These are phyloP conservation scores for Mesembrinibis cayennensis DNA, from an alignment of 2,113 vertebrate genomes.

Conservation along the genomic window DNA sequence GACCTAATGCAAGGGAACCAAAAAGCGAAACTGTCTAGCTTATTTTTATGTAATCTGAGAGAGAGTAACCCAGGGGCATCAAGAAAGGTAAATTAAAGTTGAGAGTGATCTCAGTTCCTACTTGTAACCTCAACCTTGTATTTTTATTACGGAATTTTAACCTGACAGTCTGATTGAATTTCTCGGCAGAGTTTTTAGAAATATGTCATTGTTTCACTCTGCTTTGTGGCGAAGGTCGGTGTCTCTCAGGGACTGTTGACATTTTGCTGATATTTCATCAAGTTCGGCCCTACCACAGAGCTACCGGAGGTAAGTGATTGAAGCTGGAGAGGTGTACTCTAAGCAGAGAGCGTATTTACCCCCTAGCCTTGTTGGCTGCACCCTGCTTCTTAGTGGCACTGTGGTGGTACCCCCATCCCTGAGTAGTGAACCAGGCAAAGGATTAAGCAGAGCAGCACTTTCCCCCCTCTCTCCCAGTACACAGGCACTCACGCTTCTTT, in stretches of 20 bases:
- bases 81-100: not conserved
- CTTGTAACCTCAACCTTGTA: not conserved
- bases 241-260: constrained; percentile 24
- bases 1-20: not conserved
- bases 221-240: not conserved
- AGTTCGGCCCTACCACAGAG: not conserved
- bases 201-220: not conserved
- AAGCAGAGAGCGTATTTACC: not conserved
- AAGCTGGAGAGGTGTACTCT: not conserved
- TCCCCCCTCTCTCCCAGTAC: not conserved
- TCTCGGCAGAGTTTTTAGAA: constrained; percentile 1
- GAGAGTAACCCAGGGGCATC: not conserved
- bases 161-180: not conserved
- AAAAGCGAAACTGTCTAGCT: not conserved
- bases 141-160: not conserved
- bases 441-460: not conserved
- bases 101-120: not conserved
- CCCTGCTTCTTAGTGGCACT: not conserved
- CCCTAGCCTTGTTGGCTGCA: not conserved
- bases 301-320: not conserved
- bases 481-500: fast-evolving
- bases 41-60: not conserved
- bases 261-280: constrained; percentile 27
- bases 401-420: not conserved
- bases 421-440: not conserved